Base-by-base conservation (phyloP, 2,888 invertebrate species). In the Drosophila ezoana region DNA sequence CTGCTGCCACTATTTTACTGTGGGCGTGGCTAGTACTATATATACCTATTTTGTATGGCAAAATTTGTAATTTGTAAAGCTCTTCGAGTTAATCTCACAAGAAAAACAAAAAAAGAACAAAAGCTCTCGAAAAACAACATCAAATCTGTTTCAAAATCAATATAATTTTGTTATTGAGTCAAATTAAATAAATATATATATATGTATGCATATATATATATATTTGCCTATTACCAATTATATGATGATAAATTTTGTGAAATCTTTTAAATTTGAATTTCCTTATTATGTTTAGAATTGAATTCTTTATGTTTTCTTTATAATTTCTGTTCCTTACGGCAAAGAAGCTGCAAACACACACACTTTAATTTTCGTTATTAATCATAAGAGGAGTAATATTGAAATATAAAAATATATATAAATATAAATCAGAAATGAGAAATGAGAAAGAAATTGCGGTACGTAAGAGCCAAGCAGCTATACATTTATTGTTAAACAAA, bases 401-500 rank as follows among this genome's bases (percentile, higher is more conserved):
- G 74, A 68, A 63, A 56, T 68, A 69, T 58, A 75, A 44, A 65
- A 58, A 72, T 65, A 53, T 66, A n/a, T n/a, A n/a, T n/a, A 51
- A 35, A 54, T 16, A 48, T 43, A 44, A 32, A 10, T 23, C 11
- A 57, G 67, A 53, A 33, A 57, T 32, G 33, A 65, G 43, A 49
- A 60, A 61, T 54, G 51, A 35, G 48, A 48, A 47, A 38, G 32
- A 38, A 66, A 56, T 48, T 52, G 63, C 18, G 53, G 59, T 72
- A 57, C 51, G 52, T 57, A 45, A 58, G 51, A 80, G 85, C 76
- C 73, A 65, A 73, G 74, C 79, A 86, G 81, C 86, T 86, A 86
- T 72, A 83, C 83, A 80, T 71, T 86, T 81, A 85, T 85, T 87
- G 85, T 85, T 85, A 87, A 85, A 85, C 71, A 87, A 79, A 74